These are phyloP conservation scores for Zingel zingel DNA, from an alignment of 2,113 vertebrate genomes.

Conservation along the genomic window DNA sequence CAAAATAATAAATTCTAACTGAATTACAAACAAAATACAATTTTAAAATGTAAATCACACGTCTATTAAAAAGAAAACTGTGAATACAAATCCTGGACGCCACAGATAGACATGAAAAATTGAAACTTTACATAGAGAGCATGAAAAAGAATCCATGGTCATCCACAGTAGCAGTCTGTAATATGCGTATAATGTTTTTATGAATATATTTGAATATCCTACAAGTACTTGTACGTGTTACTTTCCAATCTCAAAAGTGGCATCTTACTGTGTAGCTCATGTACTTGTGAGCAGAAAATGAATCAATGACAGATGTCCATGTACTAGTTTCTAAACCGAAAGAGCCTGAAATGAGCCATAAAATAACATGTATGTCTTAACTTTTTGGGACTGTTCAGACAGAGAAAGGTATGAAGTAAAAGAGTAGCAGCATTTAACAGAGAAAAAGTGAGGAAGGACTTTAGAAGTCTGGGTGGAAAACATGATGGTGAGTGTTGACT, in stretches of 20 bases:
- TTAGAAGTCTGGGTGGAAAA: constrained; percentile 37
- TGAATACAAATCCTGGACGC: no score
- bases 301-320: not conserved
- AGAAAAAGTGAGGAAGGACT: constrained; percentile 9
- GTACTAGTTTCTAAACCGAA: not conserved
- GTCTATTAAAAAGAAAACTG: not conserved
- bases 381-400: not conserved
- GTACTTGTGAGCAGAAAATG: not conserved
- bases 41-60: not conserved
- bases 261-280: not conserved
- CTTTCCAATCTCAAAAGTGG: not conserved
- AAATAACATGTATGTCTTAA: not conserved
- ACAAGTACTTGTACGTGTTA: not conserved
- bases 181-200: not conserved
- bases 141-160: not conserved
- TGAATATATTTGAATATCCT: not conserved
- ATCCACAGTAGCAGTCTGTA: not conserved
- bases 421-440: not conserved
- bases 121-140: not conserved
- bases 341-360: not conserved
- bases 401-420: constrained; percentile 20
- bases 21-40: not conserved
- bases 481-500: constrained; percentile 40
- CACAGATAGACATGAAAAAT: not conserved
- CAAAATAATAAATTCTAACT: not conserved